Evolutionary conservation across 2,113 vertebrate species (phyloP), one percentile per base, ranked within the genome.

Genomic region (Microcebus lehilahytsara): DNA sequence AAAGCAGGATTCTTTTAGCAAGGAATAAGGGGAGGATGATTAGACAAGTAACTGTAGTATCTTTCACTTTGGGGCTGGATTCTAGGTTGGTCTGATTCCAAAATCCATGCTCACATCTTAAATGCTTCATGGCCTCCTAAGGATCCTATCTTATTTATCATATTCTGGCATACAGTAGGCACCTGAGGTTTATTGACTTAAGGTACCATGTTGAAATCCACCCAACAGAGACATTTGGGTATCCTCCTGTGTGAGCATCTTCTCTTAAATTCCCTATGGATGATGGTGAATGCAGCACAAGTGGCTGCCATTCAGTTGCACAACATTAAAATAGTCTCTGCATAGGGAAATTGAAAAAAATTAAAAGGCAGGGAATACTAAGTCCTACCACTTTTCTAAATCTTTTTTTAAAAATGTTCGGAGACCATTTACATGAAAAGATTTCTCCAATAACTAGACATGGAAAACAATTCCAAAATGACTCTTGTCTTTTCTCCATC

Each of bases 381-480:
- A 91, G 32, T 42, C 42, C 78, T 80, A 40, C 84, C 49, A 60
- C 72, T 92, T 96, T 53, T 75, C 80, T 96, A 97, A 95, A 53
- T n/a, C 20, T 27, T 40, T 72, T 89, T 49, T 91, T 62, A 75
- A 84, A 84, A 93, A 90, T 66, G 22, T 30, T 93, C 80, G 20
- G 89, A 93, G 66, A 93, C 30, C 46, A 87, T 84, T 81, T 97
- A 64, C 32, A 30, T 71, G 27, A 96, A 79, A 98, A 94, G 37
- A 88, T 89, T 80, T 91, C 69, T 49, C 66, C 51, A 72, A 92
- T 13, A 85, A 58, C 34, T 66, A 83, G 13, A 78, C 72, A 51
- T 2, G 94, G 85, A 88, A 92, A 93, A 94, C 25, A 81, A 77
- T 85, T 94, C 23, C 46, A 19, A 87, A 88, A 83, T n/a, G 88